A percentile compares a stretch with the other conserved stretches of the same genome.
phyloP scores from a whole-genome alignment of 2,113 vertebrate genomes.

The Triplophysa tibetana region DNA sequence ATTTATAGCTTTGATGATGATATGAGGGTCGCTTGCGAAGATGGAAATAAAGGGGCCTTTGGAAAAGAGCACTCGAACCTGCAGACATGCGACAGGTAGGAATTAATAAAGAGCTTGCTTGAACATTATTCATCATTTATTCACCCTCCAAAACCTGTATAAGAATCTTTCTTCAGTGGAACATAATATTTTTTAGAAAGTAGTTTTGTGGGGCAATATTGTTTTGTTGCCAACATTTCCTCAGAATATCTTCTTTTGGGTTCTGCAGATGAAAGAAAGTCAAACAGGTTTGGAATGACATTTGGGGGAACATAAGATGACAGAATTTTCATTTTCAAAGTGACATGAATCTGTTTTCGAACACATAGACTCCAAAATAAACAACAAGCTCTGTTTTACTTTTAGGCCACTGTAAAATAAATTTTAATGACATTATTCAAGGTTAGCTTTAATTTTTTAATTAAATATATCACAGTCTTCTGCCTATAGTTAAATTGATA shows the following conservation, averaged over 20 bases:
- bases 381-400: background rate
- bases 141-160: too few species aligned
- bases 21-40: constrained; percentile 97
- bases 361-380: background rate
- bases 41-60: constrained; percentile 97
- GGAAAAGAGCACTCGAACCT: constrained; percentile 96
- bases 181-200: too few species aligned
- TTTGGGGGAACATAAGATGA: too few species aligned
- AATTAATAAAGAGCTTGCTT: background rate
- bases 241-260: too few species aligned
- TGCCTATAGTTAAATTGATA: background rate
- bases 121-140: background rate
- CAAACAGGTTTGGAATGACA: too few species aligned
- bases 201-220: too few species aligned
- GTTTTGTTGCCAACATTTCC: too few species aligned
- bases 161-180: too few species aligned
- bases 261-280: too few species aligned
- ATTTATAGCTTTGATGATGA: constrained; percentile 99
- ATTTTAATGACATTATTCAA: background rate
- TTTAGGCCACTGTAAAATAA: background rate
- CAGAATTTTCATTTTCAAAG: too few species aligned
- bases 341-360: too few species aligned
- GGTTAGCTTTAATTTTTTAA: constrained; percentile 1
- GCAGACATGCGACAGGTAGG: constrained; percentile 34
- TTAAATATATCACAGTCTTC: background rate